Evolutionary conservation across 2,113 vertebrate species (phyloP), one percentile per base, ranked within the genome.

Genomic region (Pollachius pollachius): DNA sequence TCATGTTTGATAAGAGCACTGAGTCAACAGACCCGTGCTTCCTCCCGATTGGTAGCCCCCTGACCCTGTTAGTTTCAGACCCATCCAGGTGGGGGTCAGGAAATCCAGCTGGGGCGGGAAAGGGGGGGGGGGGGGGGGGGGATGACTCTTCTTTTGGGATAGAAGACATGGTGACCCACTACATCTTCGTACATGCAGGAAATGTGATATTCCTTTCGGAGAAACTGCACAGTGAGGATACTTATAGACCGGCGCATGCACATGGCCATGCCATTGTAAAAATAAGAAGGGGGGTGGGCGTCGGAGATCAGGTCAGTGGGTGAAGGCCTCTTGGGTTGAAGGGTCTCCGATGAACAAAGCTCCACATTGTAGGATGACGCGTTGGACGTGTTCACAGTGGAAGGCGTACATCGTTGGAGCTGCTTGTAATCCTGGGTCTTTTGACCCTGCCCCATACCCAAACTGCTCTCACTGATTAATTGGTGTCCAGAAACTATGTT

Each of bases 361-460:
- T 37, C 67, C 57, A 68, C 64, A 12, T 72, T 86, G 82, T 79
- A 48, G 59, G 69, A 12, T 5, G n/a, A 73, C 69, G 83, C 73
- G 80, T 74, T 81, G 64, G 63, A 62, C 76, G 68, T 87, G 80
- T 87, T 87, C 83, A 80, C 69, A 80, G 74, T 81, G 77, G 72
- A 74, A 74, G 79, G 79, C 68, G 17, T 68, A 71, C 62, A 66
- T 69, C 81, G 81, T 70, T 81, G 58, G 83, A 83, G 82, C 86
- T 86, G 84, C 79, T 71, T 18, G 73, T 75, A 69, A 78, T 30
- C 69, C 62, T 27, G 65, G 54, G 62, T 67, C 71, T 75, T 70
- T 62, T 19, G 23, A 13, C 41, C 41, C 41, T 48, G 41, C 41
- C 41, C 41, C 41, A 12, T 48, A 48, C 41, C 8, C 41, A 1